Base-by-base conservation (phyloP, 2,888 invertebrate genomes). In the Sialis lutaria region DNA sequence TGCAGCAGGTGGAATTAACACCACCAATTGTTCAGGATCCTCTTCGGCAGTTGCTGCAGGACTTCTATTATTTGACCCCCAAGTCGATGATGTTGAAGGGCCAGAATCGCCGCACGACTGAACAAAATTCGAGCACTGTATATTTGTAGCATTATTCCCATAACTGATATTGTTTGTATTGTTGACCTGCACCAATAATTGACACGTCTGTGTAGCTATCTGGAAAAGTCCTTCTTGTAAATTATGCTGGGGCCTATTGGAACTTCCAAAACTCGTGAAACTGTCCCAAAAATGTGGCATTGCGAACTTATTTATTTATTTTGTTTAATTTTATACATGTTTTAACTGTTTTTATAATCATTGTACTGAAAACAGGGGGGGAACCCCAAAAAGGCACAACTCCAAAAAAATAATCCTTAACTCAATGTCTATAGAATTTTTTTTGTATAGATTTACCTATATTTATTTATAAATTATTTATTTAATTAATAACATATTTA, bases 161-260 rank as follows among this genome's bases (percentile, higher is more conserved):
- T 77, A 78, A 56, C 77, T 80, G 50, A 81, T 80, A 60, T 82
- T 81, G 62, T 81, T 80, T 43, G 81, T 81, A 56, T 82, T 81
- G 61, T 81, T 78, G 53, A 82, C 80, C 72, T 82, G 81, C 48
- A 83, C 81, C 50, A 83, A 66, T 53, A 83, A 77, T 60, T 80
- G 82, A 58, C 82, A 83, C 48, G 83, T 82, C 61, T 83, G 83
- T 9, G 82, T 80, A 5, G 82, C 82, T 53, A 83, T 83, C 68
- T 82, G 82, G 59, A 82, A 81, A 33, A 83, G 67, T 6, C 83
- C 83, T 57, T 82, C 82, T 57, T 82, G 81, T 52, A 83, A 63
- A 61, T 81, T 81, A 46, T 76, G 69, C 54, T 74, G 74, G 54
- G 71, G 72, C 48, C 69, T 64, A 30, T 30, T 32, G 32, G 65